Conservation (phyloP, 2,888 invertebrate species). For the Melangyna quadrimaculata region DNA sequence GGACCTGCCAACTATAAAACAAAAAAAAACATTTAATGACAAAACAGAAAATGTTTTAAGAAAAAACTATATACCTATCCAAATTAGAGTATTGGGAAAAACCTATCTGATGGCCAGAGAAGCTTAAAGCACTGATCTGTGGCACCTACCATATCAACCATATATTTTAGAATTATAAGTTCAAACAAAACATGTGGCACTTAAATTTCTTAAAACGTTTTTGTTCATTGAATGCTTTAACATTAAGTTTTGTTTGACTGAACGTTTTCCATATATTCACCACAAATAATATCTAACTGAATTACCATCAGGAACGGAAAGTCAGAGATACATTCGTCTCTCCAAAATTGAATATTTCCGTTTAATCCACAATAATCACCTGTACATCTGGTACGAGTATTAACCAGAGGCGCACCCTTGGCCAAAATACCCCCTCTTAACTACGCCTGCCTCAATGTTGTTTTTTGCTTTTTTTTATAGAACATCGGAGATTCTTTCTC, state of each 20-base stretch:
- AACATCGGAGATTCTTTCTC: slow-evolving; percentile 23
- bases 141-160: too few relatives aligned
- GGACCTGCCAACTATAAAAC: too few relatives aligned
- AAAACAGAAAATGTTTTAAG: too few relatives aligned
- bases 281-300: slow-evolving; percentile 44
- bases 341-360: slow-evolving; percentile 64
- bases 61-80: too few relatives aligned
- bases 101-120: too few relatives aligned
- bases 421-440: background rate
- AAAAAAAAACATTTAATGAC: too few relatives aligned
- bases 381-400: slow-evolving; percentile 19
- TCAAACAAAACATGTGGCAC: too few relatives aligned
- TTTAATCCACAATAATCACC: slow-evolving; percentile 36
- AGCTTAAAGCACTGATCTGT: too few relatives aligned
- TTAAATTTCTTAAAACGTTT: too few relatives aligned
- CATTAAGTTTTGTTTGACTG: background rate
- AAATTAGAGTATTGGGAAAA: too few relatives aligned
- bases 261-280: slow-evolving; percentile 26
- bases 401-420: slow-evolving; percentile 22
- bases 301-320: slow-evolving; percentile 55
- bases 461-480: background rate
- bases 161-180: too few relatives aligned
- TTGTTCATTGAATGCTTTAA: slow-evolving; percentile 5
- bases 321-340: slow-evolving; percentile 33
- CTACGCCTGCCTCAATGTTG: background rate